Evolutionary conservation across 2,797 vertebrate genomes (phyloP).

Genomic region (Sitta carolinensis): DNA sequence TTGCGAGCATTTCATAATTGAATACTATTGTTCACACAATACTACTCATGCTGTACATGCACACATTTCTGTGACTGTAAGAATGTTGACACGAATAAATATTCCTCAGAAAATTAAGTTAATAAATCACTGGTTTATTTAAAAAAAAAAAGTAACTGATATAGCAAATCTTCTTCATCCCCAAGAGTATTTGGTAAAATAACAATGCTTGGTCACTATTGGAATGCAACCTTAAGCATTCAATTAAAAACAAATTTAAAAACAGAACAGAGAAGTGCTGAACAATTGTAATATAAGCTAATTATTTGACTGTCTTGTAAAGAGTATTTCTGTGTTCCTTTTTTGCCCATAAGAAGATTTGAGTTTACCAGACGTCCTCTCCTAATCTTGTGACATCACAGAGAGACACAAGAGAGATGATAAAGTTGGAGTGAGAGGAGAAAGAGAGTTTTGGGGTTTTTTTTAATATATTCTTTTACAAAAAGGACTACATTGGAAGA

Average conservation of each 20-base stretch:
- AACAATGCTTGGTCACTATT: background rate
- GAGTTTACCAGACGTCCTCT: background rate
- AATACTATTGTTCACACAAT: background rate
- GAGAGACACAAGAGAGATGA: too few species aligned
- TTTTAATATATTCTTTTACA: too few species aligned
- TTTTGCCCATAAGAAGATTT: background rate
- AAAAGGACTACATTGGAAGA: too few species aligned
- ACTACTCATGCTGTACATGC: background rate
- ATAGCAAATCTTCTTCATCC: background rate
- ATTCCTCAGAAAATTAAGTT: background rate
- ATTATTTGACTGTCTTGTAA: background rate
- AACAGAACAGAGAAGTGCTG: background rate
- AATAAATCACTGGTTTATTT: background rate
- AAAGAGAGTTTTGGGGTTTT: too few species aligned
- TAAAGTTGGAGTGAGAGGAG: too few species aligned
- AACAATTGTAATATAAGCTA: background rate
- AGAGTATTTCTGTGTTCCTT: background rate
- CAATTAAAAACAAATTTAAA: background rate
- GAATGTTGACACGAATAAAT: background rate
- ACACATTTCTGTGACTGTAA: background rate
- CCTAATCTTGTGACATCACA: too few species aligned
- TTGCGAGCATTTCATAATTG: background rate
- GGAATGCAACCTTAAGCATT: background rate
- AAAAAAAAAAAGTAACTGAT: background rate
- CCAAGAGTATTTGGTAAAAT: background rate